These are phyloP conservation scores for Coregonus suidteri DNA, from an alignment of 2,797 vertebrate genomes.

Conservation along the genomic window DNA sequence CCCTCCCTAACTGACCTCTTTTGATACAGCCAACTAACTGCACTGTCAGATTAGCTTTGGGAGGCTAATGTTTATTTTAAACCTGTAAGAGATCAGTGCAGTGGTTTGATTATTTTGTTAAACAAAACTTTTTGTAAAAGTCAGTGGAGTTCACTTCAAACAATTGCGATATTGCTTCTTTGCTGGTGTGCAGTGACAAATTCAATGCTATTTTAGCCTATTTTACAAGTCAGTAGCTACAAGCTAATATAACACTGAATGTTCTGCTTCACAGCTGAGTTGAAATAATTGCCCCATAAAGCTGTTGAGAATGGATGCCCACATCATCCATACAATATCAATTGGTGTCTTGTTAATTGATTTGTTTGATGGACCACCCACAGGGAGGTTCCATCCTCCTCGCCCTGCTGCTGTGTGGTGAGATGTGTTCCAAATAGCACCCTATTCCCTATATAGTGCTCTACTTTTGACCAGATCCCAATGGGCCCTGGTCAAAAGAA, in stretches of 20 bases:
- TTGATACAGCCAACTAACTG: slow-evolving; percentile 40
- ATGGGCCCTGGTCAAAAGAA: neutral
- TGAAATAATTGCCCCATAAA: neutral
- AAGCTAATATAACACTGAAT: neutral
- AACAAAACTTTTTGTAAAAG: neutral
- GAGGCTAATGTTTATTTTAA: slow-evolving; percentile 21
- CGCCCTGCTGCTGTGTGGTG: neutral
- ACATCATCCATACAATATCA: neutral
- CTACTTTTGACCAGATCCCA: neutral
- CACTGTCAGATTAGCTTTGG: slow-evolving; percentile 18
- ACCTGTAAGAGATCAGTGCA: slow-evolving; percentile 4
- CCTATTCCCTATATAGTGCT: neutral
- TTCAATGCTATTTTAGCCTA: too few species aligned
- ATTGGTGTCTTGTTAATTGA: neutral
- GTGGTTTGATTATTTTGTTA: slow-evolving; percentile 10
- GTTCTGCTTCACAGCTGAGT: neutral
- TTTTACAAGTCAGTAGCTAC: too few species aligned
- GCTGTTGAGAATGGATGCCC: neutral
- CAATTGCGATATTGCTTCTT: neutral
- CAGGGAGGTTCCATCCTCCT: neutral
- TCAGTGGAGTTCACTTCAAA: slow-evolving; percentile 12
- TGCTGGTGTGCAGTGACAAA: neutral
- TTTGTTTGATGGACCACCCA: neutral
- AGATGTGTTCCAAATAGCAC: neutral
- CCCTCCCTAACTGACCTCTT: slow-evolving; percentile 59